Conservation (phyloP, 2,113 vertebrate genomes). For the Chamaea fasciata region DNA sequence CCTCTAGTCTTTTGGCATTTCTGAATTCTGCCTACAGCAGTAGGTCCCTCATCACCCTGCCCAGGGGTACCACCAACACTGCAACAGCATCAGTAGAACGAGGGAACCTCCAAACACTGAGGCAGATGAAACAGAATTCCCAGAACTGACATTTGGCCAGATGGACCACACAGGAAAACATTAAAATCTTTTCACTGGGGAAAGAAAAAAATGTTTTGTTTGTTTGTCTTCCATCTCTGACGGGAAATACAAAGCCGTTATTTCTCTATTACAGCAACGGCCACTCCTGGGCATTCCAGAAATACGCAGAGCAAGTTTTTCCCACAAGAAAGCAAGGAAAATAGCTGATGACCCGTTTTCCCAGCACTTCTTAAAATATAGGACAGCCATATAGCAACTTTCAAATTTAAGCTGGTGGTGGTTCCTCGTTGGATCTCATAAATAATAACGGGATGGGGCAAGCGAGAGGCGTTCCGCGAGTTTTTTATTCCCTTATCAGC, state of each 20-base stretch:
- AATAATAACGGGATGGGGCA: neutral
- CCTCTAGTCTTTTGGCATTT: neutral
- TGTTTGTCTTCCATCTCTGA: neutral
- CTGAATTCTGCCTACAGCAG: neutral
- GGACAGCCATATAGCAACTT: neutral
- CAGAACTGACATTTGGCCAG: neutral
- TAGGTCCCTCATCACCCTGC: neutral
- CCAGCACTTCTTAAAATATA: neutral
- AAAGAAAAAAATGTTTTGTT: neutral
- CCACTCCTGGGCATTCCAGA: neutral
- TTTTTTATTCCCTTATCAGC: neutral
- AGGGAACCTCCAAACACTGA: neutral
- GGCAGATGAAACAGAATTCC: neutral
- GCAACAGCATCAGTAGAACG: fast-evolving
- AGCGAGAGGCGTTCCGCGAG: neutral
- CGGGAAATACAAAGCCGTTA: neutral
- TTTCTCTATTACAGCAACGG: neutral
- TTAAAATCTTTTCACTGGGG: neutral
- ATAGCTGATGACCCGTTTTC: neutral
- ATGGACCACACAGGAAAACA: neutral
- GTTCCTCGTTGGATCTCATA: neutral
- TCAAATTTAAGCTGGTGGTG: neutral
- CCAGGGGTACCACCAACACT: neutral
- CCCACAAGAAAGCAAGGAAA: neutral
- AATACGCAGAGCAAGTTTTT: neutral